These are phyloP conservation scores for Sander vitreus DNA, from an alignment of 2,113 vertebrate genomes.

Conservation along the genomic window DNA sequence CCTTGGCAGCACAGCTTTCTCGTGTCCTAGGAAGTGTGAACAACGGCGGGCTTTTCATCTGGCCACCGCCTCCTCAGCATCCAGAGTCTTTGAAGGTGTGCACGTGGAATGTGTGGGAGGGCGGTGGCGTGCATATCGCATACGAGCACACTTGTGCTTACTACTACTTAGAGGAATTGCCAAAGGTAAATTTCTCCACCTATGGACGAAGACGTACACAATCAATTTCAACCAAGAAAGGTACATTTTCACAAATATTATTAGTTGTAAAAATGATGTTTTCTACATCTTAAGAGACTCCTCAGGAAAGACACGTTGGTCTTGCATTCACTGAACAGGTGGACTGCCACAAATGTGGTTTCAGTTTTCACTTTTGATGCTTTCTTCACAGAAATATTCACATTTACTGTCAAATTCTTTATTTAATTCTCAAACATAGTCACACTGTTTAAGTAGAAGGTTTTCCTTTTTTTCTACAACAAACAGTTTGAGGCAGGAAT, in stretches of 20 bases:
- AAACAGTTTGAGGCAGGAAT: neutral
- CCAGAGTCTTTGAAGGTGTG: constrained; percentile 51
- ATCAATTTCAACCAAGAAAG: neutral
- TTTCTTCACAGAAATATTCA: neutral
- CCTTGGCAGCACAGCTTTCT: constrained; percentile 89
- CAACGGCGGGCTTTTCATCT: constrained; percentile 73
- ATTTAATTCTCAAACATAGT: neutral
- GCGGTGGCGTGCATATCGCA: neutral
- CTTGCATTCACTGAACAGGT: constrained; percentile 13
- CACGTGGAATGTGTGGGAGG: constrained; percentile 9
- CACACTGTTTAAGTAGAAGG: neutral
- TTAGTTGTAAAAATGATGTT: neutral
- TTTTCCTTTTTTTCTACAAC: neutral
- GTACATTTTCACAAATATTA: neutral
- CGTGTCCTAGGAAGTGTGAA: constrained; percentile 89
- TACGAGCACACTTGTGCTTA: neutral
- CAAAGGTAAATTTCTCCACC: neutral
- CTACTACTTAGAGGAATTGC: neutral
- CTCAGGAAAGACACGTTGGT: neutral
- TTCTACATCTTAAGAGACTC: neutral
- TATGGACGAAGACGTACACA: neutral
- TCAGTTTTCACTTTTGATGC: neutral
- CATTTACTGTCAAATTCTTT: neutral
- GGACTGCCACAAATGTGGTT: neutral
- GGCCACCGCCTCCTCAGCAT: constrained; percentile 52